These are phyloP conservation scores for Myotis planiceps DNA, from an alignment of 2,797 vertebrate genomes.

Conservation along the genomic window DNA sequence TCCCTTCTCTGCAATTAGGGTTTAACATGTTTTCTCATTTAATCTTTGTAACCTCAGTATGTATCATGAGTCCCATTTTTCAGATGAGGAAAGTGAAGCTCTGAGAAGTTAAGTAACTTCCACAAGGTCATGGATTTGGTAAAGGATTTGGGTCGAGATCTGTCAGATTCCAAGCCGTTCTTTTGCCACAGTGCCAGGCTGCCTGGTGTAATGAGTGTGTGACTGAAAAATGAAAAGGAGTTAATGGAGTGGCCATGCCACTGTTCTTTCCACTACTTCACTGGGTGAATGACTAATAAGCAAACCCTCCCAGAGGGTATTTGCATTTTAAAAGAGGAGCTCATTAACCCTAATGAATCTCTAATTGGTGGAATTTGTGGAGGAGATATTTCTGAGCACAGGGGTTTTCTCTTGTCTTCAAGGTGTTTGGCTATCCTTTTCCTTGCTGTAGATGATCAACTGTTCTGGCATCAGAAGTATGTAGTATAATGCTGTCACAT, in stretches of 20 bases:
- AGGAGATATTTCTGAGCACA: slow-evolving; percentile 55
- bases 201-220: slow-evolving; percentile 57
- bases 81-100: slow-evolving; percentile 50
- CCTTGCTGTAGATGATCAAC: neutral
- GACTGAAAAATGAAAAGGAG: slow-evolving; percentile 44
- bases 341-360: slow-evolving; percentile 77
- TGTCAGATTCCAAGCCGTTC: slow-evolving; percentile 35
- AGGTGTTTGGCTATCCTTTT: slow-evolving; percentile 36
- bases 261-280: slow-evolving; percentile 67
- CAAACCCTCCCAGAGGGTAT: slow-evolving; percentile 67
- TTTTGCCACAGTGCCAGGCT: slow-evolving; percentile 11
- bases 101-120: slow-evolving; percentile 32
- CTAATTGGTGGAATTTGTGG: slow-evolving; percentile 71
- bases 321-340: slow-evolving; percentile 78
- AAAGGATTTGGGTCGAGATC: slow-evolving; percentile 16
- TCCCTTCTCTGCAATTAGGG: neutral
- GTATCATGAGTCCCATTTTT: slow-evolving; percentile 53
- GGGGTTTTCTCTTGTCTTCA: slow-evolving; percentile 53
- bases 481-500: neutral
- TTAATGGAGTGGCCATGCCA: slow-evolving; percentile 44
- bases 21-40: neutral
- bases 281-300: slow-evolving; percentile 66
- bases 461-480: slow-evolving; percentile 19
- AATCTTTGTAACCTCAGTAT: neutral
- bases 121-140: slow-evolving; percentile 29